Base-by-base conservation (phyloP, 1,140 invertebrate species). In the Neodiprion fabricii region DNA sequence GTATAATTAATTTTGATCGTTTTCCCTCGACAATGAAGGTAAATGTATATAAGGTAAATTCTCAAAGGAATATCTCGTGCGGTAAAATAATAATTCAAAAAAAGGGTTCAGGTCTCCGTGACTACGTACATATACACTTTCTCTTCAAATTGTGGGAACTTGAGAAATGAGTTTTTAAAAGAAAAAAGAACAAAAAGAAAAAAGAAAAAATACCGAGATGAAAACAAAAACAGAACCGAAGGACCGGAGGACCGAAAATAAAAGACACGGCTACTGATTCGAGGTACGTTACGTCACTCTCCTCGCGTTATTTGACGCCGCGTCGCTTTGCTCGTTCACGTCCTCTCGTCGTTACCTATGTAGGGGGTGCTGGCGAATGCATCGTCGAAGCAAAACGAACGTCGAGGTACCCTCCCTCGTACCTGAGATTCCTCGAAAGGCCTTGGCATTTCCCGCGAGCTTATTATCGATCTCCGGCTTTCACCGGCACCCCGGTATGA, bases 381-480 rank as follows among this genome's bases (percentile, higher is more conserved):
- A 61, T 61, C 53, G 53, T 61, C 53, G n/a, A 17, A 61, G 53
- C 11, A 61, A 40, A 61, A 61, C 53, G 53, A 14, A 14, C 11
- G n/a, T 17, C 4, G 28, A 5, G 53, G 28, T 8, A 61, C 53
- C 11, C 53, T 61, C 53, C 53, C 4, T 61, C 53, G 11, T 61
- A 61, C 53, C 53, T 61, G 53, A 61, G 53, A 61, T 61, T 61
- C 53, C 53, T 14, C 53, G 11, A 61, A 61, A 61, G 53, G n/a
- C 53, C 53, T 61, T 17, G 53, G 53, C 53, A 17, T 17, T 61
- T 61, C 53, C 11, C 11, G 53, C 53, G 53, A 61, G 53, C 53
- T 61, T 61, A 61, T 61, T 61, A 61, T 61, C 53, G 53, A 61
- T 61, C 53, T 61, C 53, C 8, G 53, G 53, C 53, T 61, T 61